Conservation (phyloP, 2,888 invertebrate genomes). For the Brenthis hecate region DNA sequence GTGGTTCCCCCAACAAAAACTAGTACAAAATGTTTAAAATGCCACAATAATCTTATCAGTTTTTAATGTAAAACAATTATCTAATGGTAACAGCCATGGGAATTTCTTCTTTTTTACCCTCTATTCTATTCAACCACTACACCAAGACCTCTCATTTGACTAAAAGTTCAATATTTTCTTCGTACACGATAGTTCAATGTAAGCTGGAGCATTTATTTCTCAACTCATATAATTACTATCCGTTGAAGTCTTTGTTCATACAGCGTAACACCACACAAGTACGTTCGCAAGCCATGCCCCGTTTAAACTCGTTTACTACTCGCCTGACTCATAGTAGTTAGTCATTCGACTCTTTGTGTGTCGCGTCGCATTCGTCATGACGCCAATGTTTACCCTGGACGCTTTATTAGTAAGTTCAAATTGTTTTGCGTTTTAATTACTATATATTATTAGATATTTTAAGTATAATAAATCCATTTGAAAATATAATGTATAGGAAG, state of each 20-base stretch:
- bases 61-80: constrained; percentile 28
- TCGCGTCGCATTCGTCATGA: constrained; percentile 41
- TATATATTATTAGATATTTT: no score
- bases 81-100: constrained; percentile 31
- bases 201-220: constrained; percentile 18
- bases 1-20: no score
- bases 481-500: no score
- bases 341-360: constrained; percentile 46
- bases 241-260: constrained; percentile 73
- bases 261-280: constrained; percentile 75
- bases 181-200: neutral
- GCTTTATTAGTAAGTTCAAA: constrained; percentile 21
- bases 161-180: neutral
- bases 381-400: constrained; percentile 36
- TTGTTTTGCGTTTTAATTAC: constrained; percentile 10
- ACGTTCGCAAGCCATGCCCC: constrained; percentile 60
- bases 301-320: constrained; percentile 42
- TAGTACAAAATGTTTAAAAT: constrained; percentile 1
- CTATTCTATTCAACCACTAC: neutral
- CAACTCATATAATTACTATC: constrained; percentile 52
- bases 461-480: no score
- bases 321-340: constrained; percentile 45
- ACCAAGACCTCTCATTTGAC: neutral
- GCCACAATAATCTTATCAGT: constrained; percentile 19
- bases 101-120: constrained; percentile 17